Percentiles rank a stretch among this genome's conserved stretches.
Conservation (phyloP, 2,113 vertebrate species). For the Tauraco erythrolophus region DNA sequence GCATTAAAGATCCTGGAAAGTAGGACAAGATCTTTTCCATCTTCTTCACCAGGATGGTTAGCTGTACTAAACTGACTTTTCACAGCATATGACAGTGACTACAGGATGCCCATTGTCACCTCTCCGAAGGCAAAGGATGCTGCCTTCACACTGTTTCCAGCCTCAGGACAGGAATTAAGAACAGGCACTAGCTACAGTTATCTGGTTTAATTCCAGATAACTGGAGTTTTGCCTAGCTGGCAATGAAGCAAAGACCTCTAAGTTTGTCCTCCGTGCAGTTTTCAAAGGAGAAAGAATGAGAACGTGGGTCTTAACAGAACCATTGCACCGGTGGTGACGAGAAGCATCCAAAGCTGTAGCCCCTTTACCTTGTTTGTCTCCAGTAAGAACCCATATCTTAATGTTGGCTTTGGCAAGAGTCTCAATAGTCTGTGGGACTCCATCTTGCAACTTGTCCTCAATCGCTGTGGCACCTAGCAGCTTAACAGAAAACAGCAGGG, state of each 20-base stretch:
- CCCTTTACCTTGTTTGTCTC: constrained; percentile 92
- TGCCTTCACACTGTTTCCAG: neutral
- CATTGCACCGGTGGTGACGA: neutral
- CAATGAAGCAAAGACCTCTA: neutral
- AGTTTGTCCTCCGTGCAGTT: neutral
- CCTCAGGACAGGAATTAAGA: neutral
- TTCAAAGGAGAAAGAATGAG: neutral
- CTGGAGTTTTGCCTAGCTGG: neutral
- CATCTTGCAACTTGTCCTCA: constrained; percentile 95
- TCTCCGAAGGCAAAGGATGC: neutral
- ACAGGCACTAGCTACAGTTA: neutral
- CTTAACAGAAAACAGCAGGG: constrained; percentile 60
- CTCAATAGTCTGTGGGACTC: constrained; percentile 91
- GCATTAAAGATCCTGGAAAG: neutral
- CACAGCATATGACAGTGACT: neutral
- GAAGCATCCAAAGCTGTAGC: neutral
- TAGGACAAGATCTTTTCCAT: neutral
- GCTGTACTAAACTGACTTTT: neutral
- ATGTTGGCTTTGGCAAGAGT: constrained; percentile 90
- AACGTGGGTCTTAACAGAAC: neutral
- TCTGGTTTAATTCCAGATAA: neutral
- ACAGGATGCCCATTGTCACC: neutral
- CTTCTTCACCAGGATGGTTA: neutral
- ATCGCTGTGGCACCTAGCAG: constrained; percentile 90
- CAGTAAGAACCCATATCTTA: constrained; percentile 95